Percentiles rank a stretch among this genome's conserved stretches.
phyloP scores from a whole-genome alignment of 2,113 vertebrate genomes.

The Pelecanus crispus region DNA sequence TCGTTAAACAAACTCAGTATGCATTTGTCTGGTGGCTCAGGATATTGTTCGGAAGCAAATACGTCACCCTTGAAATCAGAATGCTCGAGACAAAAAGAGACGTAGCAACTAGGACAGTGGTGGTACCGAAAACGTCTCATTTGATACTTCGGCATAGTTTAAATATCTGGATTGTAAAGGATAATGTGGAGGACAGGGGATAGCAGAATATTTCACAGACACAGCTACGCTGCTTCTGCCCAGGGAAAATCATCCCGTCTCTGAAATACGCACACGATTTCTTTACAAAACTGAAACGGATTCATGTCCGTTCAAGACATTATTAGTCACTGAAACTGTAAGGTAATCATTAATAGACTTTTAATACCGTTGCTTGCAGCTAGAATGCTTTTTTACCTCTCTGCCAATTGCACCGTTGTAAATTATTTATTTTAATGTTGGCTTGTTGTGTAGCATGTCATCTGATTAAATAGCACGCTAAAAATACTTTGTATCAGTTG shows the following conservation, averaged over 20 bases:
- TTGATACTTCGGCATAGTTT: accelerated
- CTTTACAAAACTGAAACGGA: not conserved
- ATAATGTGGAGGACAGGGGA: not conserved
- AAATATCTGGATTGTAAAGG: not conserved
- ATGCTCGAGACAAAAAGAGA: not conserved
- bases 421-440: not conserved
- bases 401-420: not conserved
- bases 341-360: not conserved
- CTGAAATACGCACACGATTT: not conserved
- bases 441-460: not conserved
- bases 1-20: not conserved
- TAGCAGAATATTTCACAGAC: not conserved
- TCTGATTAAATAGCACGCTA: not conserved
- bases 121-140: not conserved
- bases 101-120: not conserved
- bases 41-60: not conserved
- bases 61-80: not conserved
- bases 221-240: not conserved
- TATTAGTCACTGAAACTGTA: not conserved
- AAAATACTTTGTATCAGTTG: not conserved
- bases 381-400: not conserved
- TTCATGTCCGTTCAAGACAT: not conserved
- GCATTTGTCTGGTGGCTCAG: not conserved
- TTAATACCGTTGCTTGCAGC: not conserved
- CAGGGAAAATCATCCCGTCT: not conserved